phyloP scores from a whole-genome alignment of 2,797 vertebrate species.

The Fistularia tabacaria region DNA sequence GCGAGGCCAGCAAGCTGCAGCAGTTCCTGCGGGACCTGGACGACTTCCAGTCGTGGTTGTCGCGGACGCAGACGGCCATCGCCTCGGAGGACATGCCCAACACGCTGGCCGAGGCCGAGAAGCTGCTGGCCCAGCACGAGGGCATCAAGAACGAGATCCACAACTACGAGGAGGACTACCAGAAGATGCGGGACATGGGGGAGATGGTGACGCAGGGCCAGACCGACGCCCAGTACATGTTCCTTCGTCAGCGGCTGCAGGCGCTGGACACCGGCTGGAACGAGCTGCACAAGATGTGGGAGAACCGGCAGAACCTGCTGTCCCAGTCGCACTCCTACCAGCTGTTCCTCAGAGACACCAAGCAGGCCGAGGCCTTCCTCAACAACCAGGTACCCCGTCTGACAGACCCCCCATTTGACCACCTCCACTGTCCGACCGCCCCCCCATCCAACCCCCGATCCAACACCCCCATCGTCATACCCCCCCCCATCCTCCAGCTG shows the following conservation, averaged over 20 bases:
- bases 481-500: too few relatives aligned
- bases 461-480: too few relatives aligned
- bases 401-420: too few relatives aligned
- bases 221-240: conserved; percentile 97
- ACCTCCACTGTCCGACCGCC: too few relatives aligned
- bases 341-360: conserved; percentile 91
- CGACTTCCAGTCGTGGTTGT: conserved; percentile 98
- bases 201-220: conserved; percentile 98
- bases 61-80: conserved; percentile 92
- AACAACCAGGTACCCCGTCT: conserved; percentile 75
- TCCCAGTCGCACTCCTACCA: conserved; percentile 97
- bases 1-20: conserved; percentile 97
- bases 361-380: conserved; percentile 83
- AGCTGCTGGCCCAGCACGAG: conserved; percentile 94
- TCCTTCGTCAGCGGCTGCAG: conserved; percentile 91
- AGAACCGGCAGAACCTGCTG: conserved; percentile 94
- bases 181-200: conserved; percentile 99
- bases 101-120: conserved; percentile 91
- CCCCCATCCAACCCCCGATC: too few relatives aligned
- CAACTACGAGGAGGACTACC: conserved; percentile 98
- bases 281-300: conserved; percentile 99
- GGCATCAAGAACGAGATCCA: conserved; percentile 95
- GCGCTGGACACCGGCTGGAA: conserved; percentile 97
- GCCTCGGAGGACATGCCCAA: conserved; percentile 98
- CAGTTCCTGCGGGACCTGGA: conserved; percentile 96